These are phyloP conservation scores for Hucho hucho DNA, from an alignment of 2,113 vertebrate species.

Conservation along the genomic window DNA sequence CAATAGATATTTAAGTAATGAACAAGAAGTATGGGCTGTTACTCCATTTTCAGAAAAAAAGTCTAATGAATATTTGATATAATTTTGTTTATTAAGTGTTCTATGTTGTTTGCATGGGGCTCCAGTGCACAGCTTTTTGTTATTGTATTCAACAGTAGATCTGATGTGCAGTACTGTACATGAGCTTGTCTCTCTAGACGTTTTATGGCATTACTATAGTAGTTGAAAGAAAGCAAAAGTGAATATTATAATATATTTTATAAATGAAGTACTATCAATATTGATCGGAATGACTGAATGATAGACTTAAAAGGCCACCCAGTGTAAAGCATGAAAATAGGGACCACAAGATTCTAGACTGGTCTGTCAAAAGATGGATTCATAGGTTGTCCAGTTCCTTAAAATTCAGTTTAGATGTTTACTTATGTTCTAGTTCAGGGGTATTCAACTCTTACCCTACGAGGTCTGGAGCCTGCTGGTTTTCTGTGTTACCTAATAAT, in stretches of 20 bases:
- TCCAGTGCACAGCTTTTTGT: too few relatives aligned
- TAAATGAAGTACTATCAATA: not conserved
- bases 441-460: too few relatives aligned
- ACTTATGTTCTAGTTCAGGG: too few relatives aligned
- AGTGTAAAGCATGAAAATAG: too few relatives aligned
- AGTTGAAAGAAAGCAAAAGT: not conserved
- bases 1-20: not conserved
- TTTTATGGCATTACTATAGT: not conserved
- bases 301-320: constrained; percentile 10
- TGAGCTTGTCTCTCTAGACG: not conserved
- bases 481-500: too few relatives aligned
- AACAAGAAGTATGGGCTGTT: not conserved
- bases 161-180: too few relatives aligned
- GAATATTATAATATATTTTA: constrained; percentile 2
- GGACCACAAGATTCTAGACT: not conserved
- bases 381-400: not conserved
- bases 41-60: not conserved
- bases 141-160: not conserved
- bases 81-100: too few relatives aligned
- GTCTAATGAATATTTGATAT: not conserved
- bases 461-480: too few relatives aligned
- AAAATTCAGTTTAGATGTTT: not conserved
- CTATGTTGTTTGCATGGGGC: too few relatives aligned
- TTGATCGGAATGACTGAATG: constrained; percentile 22
- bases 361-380: not conserved